phyloP scores from a whole-genome alignment of 2,113 vertebrate species.

The Zosterops borbonicus region DNA sequence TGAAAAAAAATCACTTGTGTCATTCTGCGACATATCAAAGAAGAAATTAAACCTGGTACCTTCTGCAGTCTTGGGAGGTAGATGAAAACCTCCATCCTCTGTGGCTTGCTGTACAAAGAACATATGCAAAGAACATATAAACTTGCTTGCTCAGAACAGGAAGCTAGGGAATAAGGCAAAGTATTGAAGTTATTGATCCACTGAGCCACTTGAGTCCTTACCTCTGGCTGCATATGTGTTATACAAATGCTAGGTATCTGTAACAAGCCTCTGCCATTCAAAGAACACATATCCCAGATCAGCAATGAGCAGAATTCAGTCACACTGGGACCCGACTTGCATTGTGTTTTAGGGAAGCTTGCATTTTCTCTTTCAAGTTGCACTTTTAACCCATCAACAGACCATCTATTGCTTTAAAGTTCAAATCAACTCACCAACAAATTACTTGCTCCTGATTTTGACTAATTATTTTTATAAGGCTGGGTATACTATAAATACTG shows the following conservation, averaged over 20 bases:
- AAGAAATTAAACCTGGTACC: neutral
- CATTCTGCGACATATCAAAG: fast-evolving
- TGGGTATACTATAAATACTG: neutral
- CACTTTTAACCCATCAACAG: neutral
- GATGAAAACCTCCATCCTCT: neutral
- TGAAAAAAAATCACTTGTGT: neutral
- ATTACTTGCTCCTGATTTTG: neutral
- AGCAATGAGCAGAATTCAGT: neutral
- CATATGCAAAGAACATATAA: neutral
- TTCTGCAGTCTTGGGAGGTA: neutral
- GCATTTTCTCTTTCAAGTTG: neutral
- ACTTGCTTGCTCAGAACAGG: neutral
- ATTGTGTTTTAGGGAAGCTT: neutral
- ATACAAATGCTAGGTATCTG: neutral
- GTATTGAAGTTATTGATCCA: neutral
- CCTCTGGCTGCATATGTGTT: fast-evolving
- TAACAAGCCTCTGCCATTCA: no score
- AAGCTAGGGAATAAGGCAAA: neutral
- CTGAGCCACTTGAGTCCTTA: neutral
- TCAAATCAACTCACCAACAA: neutral
- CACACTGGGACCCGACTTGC: neutral
- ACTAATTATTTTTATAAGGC: neutral
- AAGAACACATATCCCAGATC: neutral
- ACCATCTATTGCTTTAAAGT: neutral
- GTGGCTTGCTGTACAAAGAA: neutral